Evolutionary conservation across 2,113 vertebrate genomes (phyloP), one percentile per base, ranked within the genome.

Genomic region (Menura novaehollandiae): DNA sequence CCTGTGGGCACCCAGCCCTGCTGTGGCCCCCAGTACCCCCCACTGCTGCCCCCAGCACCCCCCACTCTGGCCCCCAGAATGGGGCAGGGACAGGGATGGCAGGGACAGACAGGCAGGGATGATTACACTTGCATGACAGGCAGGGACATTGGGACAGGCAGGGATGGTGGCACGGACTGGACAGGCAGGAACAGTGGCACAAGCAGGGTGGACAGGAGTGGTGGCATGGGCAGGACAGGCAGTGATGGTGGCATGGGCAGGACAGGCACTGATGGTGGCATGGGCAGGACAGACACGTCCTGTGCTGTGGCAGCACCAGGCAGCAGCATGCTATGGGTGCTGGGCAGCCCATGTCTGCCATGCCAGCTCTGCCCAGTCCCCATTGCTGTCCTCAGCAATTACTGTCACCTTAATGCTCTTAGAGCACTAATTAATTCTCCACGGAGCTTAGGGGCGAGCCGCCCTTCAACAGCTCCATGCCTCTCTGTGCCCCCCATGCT

Each of bases 381-480:
- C 55, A 15, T 21, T 9, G 6, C 47, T 46, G 63, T 35, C 60
- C 59, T 33, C 52, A 39, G 37, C 44, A 51, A 14, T 44, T 44
- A 44, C 32, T 28, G 44, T 73, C 71, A n/a, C 17, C n/a, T 76
- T 35, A 43, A 49, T 43, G 63, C 47, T 90, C 71, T 62, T 33
- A 62, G 30, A 62, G 46, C 15, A 35, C 32, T 55, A 23, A 62
- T 76, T 62, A 62, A 60, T 35, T 49, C 63, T 20, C 26, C 43
- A 16, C 0, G 2, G 26, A 49, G 47, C 55, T 62, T 39, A 28
- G 55, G 41, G 63, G 43, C 0, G 2, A 55, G 41, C n/a, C 7
- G 30, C 18, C 14, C n/a, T 76, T 22, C 10, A 17, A 8, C 41
- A 47, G 55, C n/a, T 62, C 35, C 2, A 3, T 77, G 75, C 23